Percentiles rank a stretch among this genome's conserved stretches.
Evolutionary conservation across 2,888 invertebrate genomes (phyloP).

Genomic region (Serripes groenlandicus): DNA sequence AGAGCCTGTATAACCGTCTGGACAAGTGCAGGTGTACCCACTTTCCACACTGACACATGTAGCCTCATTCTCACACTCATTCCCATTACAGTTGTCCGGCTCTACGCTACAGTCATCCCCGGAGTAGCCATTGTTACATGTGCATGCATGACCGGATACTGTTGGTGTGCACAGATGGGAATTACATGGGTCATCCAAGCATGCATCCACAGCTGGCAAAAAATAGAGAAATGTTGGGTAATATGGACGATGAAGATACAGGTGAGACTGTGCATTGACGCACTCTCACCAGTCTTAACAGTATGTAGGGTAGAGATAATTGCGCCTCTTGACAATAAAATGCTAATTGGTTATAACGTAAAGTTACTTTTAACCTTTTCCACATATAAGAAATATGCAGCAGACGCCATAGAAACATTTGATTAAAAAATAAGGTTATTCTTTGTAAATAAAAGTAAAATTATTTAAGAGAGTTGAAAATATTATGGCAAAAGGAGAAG

Average conservation of each 20-base stretch:
- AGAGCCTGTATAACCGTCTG: neutral
- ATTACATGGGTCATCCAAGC: neutral
- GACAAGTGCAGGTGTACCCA: constrained; percentile 11
- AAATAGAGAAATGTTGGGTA: neutral
- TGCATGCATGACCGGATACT: neutral
- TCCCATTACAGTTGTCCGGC: neutral
- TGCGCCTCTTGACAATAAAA: too few species aligned
- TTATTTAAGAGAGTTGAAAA: too few species aligned
- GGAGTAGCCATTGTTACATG: constrained; percentile 21
- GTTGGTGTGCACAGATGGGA: constrained; percentile 4
- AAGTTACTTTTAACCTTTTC: too few species aligned
- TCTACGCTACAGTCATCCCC: constrained; percentile 14
- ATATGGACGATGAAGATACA: neutral
- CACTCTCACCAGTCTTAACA: too few species aligned
- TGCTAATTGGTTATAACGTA: too few species aligned
- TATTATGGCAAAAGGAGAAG: too few species aligned
- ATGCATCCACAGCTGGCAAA: constrained; percentile 6
- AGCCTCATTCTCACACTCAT: constrained; percentile 9
- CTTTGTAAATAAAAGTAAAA: too few species aligned
- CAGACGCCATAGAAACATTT: too few species aligned
- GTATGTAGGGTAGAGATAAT: too few species aligned
- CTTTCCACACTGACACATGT: neutral
- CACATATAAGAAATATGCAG: too few species aligned
- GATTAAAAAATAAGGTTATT: too few species aligned
- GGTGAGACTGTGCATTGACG: neutral